These are phyloP conservation scores for Saccostrea echinata DNA, from an alignment of 1,140 invertebrate species.

Conservation along the genomic window DNA sequence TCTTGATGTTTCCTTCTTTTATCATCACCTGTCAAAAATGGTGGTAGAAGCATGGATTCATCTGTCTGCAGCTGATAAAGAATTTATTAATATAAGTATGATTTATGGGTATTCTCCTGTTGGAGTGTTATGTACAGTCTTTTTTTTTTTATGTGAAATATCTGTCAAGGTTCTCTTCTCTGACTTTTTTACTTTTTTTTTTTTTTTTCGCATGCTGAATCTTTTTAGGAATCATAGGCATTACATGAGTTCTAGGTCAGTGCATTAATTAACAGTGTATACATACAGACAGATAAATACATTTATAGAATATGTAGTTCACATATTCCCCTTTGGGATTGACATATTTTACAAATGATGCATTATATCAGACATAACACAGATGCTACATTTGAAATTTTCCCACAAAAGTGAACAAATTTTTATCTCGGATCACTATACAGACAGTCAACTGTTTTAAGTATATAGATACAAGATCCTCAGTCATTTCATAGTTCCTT, in stretches of 20 bases:
- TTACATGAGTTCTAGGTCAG: neutral
- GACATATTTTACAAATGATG: neutral
- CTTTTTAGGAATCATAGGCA: neutral
- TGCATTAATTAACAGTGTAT: neutral
- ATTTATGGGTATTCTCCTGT: neutral
- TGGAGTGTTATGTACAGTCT: neutral
- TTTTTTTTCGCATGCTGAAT: neutral
- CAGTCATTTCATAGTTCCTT: neutral
- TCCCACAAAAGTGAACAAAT: neutral
- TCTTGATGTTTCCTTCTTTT: neutral
- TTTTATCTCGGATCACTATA: too few relatives aligned
- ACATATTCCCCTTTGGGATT: neutral
- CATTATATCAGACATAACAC: neutral
- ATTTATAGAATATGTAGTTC: neutral
- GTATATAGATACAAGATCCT: neutral
- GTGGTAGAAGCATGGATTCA: neutral
- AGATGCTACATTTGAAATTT: constrained; percentile 9
- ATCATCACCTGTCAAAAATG: constrained; percentile 9
- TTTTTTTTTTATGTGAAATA: neutral
- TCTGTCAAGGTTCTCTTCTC: neutral
- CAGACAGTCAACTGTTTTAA: too few relatives aligned
- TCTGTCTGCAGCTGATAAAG: constrained; percentile 25
- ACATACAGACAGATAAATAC: neutral
- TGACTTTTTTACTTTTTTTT: neutral
- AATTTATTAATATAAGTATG: neutral